Evolutionary conservation across 1,140 invertebrate genomes (phyloP), one percentile per base, ranked within the genome.

Genomic region (Hestina assimilis): DNA sequence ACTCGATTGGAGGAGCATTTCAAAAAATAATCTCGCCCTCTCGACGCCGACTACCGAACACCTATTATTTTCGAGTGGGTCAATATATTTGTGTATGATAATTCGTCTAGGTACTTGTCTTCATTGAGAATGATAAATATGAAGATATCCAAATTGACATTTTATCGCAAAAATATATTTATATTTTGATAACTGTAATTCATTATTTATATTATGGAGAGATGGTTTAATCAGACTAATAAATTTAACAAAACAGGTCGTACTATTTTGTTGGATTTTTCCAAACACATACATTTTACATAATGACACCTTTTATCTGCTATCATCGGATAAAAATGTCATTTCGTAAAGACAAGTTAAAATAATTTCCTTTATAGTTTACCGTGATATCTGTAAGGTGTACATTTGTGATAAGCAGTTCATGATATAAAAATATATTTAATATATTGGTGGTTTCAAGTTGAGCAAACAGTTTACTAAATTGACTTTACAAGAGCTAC

Each of bases 1-100:
- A 87, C 84, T 87, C 72, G 61, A 87, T 63, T 87, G 69, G 81
- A 87, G 84, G 73, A 85, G 78, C 79, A 84, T 85, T 87, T 79
- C 75, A 83, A 83, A 80, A 83, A 83, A 80, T 87, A 84, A 84
- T 85, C 84, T 87, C 78, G 55, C 55, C 75, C 79, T 84, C 84
- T 83, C 72, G 68, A 83, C 73, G 35, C 45, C 59, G 52, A 69
- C 82, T 81, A 73, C 80, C 81, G 63, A 82, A 82, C 67, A 70
- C 52, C 78, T 72, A 83, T 83, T 79, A 84, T 51, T 72, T 75
- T 86, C 74, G 78, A 87, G 84, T 87, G 81, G 82, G 77, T 76
- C 76, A 76, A 74, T 75, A 77, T 76, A 75, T 75, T 76, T 75
- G 67, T 69, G 62, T 69, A 68, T 69, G 73, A 76, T 80, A 75